These are phyloP conservation scores for Lophura swinhoii DNA, from an alignment of 2,797 vertebrate species.

Conservation along the genomic window DNA sequence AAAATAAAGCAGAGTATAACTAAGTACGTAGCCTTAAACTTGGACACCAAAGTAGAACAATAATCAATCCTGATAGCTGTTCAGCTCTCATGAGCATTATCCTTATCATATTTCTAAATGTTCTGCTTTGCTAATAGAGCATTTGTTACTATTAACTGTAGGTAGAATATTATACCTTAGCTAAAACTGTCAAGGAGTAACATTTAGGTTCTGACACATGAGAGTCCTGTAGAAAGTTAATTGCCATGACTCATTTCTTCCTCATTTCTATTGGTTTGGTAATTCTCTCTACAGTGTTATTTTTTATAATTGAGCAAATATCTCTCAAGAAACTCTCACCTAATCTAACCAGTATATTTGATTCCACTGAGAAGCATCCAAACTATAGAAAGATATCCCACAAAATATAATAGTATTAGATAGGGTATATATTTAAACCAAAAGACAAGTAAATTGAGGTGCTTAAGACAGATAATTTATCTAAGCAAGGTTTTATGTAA, in stretches of 20 bases:
- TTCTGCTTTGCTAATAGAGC: conserved; percentile 61
- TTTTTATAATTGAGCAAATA: background rate
- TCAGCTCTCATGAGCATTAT: conserved; percentile 45
- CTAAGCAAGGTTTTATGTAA: background rate
- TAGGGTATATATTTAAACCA: background rate
- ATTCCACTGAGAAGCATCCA: background rate
- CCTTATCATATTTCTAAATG: conserved; percentile 66
- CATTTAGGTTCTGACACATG: conserved; percentile 51
- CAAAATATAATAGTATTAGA: background rate
- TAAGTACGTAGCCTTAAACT: conserved; percentile 16
- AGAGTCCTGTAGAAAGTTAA: conserved; percentile 42
- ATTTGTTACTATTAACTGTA: conserved; percentile 52
- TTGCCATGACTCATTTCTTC: conserved; percentile 47
- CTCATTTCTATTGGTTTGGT: conserved; percentile 49
- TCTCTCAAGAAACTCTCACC: background rate
- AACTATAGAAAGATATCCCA: background rate
- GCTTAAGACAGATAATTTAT: background rate
- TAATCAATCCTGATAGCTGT: conserved; percentile 7
- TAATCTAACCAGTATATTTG: background rate
- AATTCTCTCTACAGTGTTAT: background rate
- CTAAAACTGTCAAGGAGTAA: conserved; percentile 53
- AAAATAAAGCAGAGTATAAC: conserved; percentile 51
- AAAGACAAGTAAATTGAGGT: background rate
- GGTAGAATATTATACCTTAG: conserved; percentile 28
- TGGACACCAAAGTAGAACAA: conserved; percentile 42